These are phyloP conservation scores for Todiramphus chloris DNA, from an alignment of 2,113 vertebrate genomes.

Conservation along the genomic window DNA sequence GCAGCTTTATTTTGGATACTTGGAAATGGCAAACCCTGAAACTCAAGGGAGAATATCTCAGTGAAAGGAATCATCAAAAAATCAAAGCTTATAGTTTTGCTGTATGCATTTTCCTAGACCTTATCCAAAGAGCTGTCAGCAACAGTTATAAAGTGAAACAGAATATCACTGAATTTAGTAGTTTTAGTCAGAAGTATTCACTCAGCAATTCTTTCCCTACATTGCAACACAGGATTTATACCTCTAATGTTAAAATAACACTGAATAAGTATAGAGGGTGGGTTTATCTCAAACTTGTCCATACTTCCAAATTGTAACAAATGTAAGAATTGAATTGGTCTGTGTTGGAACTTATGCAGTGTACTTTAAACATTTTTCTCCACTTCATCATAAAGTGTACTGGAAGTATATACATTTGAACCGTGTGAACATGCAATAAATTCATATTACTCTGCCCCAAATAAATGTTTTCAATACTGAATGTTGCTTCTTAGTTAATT, in stretches of 20 bases:
- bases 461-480: neutral
- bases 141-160: neutral
- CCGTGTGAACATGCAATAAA: neutral
- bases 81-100: neutral
- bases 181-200: neutral
- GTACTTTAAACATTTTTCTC: neutral
- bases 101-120: neutral
- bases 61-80: neutral
- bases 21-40: neutral
- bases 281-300: neutral
- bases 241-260: neutral
- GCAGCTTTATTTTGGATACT: neutral
- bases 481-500: neutral
- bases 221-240: neutral
- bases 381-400: neutral
- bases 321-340: neutral
- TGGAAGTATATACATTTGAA: neutral
- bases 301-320: neutral
- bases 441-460: neutral
- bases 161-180: neutral
- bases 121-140: neutral
- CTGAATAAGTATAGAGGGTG: neutral
- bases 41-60: neutral
- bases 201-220: neutral
- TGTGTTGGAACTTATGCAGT: neutral